Evolutionary conservation across 2,113 vertebrate species (phyloP), one percentile per base, ranked within the genome.

Genomic region (Microcebus tavaratra): DNA sequence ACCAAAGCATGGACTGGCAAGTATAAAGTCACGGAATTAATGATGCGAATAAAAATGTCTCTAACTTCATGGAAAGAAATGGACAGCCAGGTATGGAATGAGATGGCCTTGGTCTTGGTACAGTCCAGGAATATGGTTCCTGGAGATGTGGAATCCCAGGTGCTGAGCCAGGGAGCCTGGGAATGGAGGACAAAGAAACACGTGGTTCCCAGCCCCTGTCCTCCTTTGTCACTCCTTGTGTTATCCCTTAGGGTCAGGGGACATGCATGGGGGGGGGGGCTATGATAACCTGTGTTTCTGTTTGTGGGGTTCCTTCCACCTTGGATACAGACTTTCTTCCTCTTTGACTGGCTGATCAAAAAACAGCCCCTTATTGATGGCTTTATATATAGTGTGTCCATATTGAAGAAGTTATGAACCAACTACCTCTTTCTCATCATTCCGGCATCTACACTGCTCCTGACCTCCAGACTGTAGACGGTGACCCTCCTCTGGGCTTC

Each of bases 401-500:
- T 18, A 3, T 1, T 4, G 70, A 61, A 34, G 67, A 50, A 11
- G 11, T 14, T 73, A 45, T 21, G 39, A 84, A 34, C 34, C 57
- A 65, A 27, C 34, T 13, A 17, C 57, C 45, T 34, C 90, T 84
- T 53, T 27, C 70, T 34, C 11, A 21, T 20, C 2, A 1, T 57
- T 29, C 25, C 0, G 3, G 25, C 29, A 34, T 84, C 42, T 14
- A 2, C 1, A 0, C 42, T 3, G 36, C 18, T 10, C 23, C 57
- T 31, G 18, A 53, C 27, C 68, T 65, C 15, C 11, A 36, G 25
- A 61, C 25, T 53, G 42, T 23, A 45, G 25, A 17, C 18, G n/a
- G 2, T 21, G 25, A 34, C 5, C 12, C 13, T 50, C 11, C 80
- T 34, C 80, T 25, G 25, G 25, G 39, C 34, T 73, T 23, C 25